Percentiles rank a stretch among this genome's conserved stretches.
Conservation (phyloP, 2,113 vertebrate species). For the Casuarius casuarius region DNA sequence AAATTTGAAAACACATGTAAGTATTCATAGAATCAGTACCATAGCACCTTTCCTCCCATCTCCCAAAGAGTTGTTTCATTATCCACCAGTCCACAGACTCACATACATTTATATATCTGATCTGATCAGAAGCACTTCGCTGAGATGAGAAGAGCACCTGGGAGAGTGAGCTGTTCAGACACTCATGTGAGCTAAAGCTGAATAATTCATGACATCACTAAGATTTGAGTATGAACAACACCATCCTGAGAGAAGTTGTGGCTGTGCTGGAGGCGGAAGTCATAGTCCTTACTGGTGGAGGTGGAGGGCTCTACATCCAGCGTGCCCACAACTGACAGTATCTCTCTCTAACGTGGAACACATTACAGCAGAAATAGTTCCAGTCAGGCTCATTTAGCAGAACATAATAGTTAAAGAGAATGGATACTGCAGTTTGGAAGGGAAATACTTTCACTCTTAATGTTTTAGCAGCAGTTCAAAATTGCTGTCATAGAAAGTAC, state of each 20-base stretch:
- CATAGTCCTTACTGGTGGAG: background rate
- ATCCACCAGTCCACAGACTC: background rate
- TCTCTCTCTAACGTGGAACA: background rate
- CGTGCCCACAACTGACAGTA: fast-evolving
- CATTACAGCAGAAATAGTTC: background rate
- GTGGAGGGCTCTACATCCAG: background rate
- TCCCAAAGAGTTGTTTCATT: background rate
- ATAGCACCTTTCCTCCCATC: background rate
- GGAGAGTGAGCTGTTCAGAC: background rate
- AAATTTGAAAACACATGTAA: background rate
- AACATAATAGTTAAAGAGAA: background rate
- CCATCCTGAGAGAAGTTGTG: background rate
- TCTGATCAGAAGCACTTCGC: background rate
- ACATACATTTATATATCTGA: background rate
- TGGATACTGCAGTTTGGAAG: background rate
- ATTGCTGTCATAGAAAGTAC: background rate
- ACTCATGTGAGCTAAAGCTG: background rate
- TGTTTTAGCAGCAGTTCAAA: background rate
- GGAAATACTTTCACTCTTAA: background rate
- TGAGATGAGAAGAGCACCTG: background rate
- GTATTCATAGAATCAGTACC: background rate
- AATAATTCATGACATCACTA: background rate
- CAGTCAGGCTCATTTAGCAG: background rate
- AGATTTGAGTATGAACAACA: background rate
- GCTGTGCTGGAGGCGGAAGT: background rate